Evolutionary conservation across 2,113 vertebrate genomes (phyloP), one percentile per base, ranked within the genome.

Genomic region (Gorsachius goisagi): DNA sequence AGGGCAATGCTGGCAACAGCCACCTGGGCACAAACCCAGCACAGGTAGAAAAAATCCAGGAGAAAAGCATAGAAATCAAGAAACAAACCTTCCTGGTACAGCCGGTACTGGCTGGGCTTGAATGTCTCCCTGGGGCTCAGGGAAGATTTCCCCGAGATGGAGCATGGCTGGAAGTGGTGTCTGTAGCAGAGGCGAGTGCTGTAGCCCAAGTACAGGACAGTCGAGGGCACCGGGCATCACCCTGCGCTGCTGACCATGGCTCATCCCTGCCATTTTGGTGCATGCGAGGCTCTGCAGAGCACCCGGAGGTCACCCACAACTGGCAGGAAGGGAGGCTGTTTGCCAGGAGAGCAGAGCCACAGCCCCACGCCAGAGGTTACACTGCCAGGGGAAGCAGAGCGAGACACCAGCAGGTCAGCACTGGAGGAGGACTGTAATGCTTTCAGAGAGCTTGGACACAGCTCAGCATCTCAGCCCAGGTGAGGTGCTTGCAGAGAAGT

Each of bases 161-260:
- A 75, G 30, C 76, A 15, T 0, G 1, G 30, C 30, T 85, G 67
- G 53, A 67, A 85, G 79, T 59, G 67, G 53, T 22, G 49, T 16
- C 79, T 0, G 0, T 45, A 37, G 27, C 50, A 0, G 5, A 14
- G 24, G 26, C 3, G 6, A 64, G 67, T 4, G 2, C 58, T 4
- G 2, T 24, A 52, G 33, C 58, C 37, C 14, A 26, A 16, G 27
- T 5, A 30, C 0, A 0, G 59, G 59, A 59, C 28, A 27, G 37
- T 26, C 0, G 4, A 59, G 58, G 50, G 71, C 76, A 53, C 8
- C 1, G 55, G 30, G 11, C 44, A 47, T 11, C 1, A 8, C 20
- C 9, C 37, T 2, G 3, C 3, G 8, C 67, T 75, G 71, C 67
- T 39, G 33, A 6, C 28, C 7, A 1, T 11, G 15, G 53, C 68